Evolutionary conservation across 2,113 vertebrate genomes (phyloP).

Genomic region (Bombycilla garrulus): DNA sequence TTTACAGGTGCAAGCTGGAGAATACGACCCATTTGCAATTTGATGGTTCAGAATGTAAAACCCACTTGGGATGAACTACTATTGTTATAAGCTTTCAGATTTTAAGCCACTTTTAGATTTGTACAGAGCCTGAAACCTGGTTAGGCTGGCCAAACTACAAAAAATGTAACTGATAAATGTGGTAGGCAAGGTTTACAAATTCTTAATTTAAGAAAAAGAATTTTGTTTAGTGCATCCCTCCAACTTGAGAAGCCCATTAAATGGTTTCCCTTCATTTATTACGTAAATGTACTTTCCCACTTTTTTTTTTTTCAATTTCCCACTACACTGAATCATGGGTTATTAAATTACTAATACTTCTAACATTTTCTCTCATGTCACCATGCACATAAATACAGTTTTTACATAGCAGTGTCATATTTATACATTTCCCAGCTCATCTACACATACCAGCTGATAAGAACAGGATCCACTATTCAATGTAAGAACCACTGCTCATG

Average conservation of each 20-base stretch:
- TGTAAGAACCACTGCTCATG: neutral
- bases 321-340: neutral
- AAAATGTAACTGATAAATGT: neutral
- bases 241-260: neutral
- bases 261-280: neutral
- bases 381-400: neutral
- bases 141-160: neutral
- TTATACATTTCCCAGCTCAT: neutral
- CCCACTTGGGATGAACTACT: neutral
- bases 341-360: neutral
- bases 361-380: neutral
- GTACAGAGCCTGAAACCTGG: neutral
- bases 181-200: neutral
- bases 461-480: neutral
- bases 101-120: neutral
- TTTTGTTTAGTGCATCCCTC: neutral
- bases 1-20: neutral
- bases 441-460: neutral
- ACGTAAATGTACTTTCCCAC: neutral
- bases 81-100: neutral
- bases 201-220: neutral
- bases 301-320: neutral
- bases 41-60: neutral
- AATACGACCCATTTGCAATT: neutral
- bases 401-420: neutral